Percentiles rank a stretch among this genome's conserved stretches.
phyloP scores from a whole-genome alignment of 1,140 invertebrate species.

The Pachypeltis micranthus region DNA sequence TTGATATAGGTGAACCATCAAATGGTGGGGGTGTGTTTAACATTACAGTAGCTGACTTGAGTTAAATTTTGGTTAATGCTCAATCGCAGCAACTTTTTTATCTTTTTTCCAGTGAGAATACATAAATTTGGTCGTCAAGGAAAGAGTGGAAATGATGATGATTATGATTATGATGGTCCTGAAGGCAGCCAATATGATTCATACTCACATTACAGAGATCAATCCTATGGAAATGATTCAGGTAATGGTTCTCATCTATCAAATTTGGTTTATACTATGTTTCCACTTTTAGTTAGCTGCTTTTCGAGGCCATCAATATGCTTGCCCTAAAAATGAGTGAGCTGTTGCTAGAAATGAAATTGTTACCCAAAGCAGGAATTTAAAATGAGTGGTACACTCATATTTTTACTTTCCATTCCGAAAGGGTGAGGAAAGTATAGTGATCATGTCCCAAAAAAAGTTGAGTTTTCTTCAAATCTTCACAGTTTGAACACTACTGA shows the following conservation, averaged over 20 bases:
- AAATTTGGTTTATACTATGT: not conserved
- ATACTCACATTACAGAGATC: not conserved
- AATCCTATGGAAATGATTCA: not conserved
- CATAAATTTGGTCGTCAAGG: conserved; percentile 75
- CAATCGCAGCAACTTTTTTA: not conserved
- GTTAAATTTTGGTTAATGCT: conserved; percentile 7
- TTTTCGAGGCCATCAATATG: not conserved
- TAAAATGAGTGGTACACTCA: not conserved
- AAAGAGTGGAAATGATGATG: conserved; percentile 47
- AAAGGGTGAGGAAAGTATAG: not conserved
- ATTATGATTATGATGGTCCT: conserved; percentile 39
- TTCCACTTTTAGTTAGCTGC: not conserved
- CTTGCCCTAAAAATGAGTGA: not conserved
- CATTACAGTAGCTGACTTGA: no score
- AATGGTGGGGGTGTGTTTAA: no score
- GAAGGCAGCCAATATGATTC: conserved; percentile 8
- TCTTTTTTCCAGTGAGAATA: conserved; percentile 45
- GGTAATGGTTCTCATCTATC: not conserved
- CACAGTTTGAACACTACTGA: no score
- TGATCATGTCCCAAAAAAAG: no score
- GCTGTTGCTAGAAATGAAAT: no score
- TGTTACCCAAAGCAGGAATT: not conserved
- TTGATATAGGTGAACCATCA: no score
- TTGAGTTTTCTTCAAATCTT: no score
- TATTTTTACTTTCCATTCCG: not conserved